phyloP scores from a whole-genome alignment of 2,888 invertebrate genomes.

The Lymantria monacha region DNA sequence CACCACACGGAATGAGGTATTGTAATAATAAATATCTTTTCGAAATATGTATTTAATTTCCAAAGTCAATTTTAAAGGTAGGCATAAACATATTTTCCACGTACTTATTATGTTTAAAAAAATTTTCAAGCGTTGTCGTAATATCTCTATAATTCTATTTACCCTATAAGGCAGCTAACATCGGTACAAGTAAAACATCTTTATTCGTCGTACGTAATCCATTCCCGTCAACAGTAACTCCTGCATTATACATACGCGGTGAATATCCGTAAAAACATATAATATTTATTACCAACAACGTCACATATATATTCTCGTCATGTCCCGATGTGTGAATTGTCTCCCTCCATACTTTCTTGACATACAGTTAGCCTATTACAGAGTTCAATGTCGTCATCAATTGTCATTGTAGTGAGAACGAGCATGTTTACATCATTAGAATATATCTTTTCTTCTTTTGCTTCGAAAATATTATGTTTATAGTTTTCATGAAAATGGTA shows the following conservation, averaged over 20 bases:
- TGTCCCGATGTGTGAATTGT: conserved; percentile 45
- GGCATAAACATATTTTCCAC: too few species aligned
- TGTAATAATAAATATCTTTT: too few species aligned
- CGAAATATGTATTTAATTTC: too few species aligned
- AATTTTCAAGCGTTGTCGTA: too few species aligned
- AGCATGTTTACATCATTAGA: conserved; percentile 7
- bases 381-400: conserved; percentile 36
- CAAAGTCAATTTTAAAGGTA: too few species aligned
- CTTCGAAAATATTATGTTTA: too few species aligned
- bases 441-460: not conserved
- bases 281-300: conserved; percentile 40
- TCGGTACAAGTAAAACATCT: conserved; percentile 3
- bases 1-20: too few species aligned
- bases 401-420: conserved; percentile 18
- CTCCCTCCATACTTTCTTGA: conserved; percentile 45
- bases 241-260: conserved; percentile 45
- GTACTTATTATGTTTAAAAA: too few species aligned
- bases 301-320: conserved; percentile 44
- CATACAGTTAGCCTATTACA: conserved; percentile 52
- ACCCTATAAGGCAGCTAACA: too few species aligned
- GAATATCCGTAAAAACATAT: conserved; percentile 37
- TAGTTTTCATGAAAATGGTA: not conserved
- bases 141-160: too few species aligned
- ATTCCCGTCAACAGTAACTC: conserved; percentile 19
- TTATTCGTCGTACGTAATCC: conserved; percentile 26